Conservation (phyloP, 1,140 invertebrate species). For the Papilio aristodemus region DNA sequence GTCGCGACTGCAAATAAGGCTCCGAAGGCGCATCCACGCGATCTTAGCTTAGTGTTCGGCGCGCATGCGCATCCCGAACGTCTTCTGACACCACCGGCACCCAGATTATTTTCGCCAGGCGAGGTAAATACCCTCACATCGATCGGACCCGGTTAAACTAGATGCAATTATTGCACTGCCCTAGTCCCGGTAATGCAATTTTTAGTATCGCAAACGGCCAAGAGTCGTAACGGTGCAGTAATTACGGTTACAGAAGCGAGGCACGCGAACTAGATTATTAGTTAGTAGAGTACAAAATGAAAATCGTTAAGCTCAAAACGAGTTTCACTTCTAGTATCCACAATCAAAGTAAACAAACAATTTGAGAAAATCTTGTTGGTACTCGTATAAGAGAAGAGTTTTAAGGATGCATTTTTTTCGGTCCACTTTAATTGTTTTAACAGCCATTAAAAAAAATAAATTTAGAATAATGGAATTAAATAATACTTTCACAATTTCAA, state of each 20-base stretch:
- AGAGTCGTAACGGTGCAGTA: background rate
- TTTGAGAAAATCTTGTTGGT: too few species aligned
- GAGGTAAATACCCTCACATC: constrained; percentile 80
- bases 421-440: too few species aligned
- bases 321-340: background rate
- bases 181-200: constrained; percentile 68
- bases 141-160: constrained; percentile 77
- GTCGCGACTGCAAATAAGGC: constrained; percentile 57
- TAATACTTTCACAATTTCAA: too few species aligned
- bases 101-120: constrained; percentile 78
- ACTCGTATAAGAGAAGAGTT: too few species aligned
- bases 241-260: background rate
- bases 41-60: constrained; percentile 55
- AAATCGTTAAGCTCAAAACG: too few species aligned
- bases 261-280: constrained; percentile 10
- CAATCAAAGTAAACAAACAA: background rate
- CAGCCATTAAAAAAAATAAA: too few species aligned
- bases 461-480: too few species aligned
- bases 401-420: too few species aligned
- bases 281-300: background rate
- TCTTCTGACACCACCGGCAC: constrained; percentile 75
- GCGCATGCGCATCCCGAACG: constrained; percentile 59
- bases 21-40: constrained; percentile 63
- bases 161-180: constrained; percentile 79
- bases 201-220: constrained; percentile 35